Conservation (phyloP, 1,140 invertebrate species). For the Gonatopus flavifemur region DNA sequence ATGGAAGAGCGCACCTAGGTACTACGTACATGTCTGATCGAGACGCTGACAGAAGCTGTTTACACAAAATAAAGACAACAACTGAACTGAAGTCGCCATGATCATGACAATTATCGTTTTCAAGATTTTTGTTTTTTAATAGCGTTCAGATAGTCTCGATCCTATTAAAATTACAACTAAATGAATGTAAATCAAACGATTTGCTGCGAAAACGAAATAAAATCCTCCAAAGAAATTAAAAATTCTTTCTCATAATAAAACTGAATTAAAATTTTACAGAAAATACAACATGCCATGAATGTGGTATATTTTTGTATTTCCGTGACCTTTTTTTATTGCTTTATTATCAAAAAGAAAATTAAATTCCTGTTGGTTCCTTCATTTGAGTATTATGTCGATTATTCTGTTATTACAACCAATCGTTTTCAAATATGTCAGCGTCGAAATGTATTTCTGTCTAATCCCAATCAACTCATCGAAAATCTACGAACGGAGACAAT, state of each 20-base stretch:
- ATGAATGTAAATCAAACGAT: too few relatives aligned
- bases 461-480: background rate
- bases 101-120: constrained; percentile 36
- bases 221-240: background rate
- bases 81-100: constrained; percentile 54
- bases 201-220: too few relatives aligned
- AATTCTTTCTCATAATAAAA: too few relatives aligned
- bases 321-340: too few relatives aligned
- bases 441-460: constrained; percentile 16
- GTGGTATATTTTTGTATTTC: too few relatives aligned
- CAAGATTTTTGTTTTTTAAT: constrained; percentile 39
- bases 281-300: too few relatives aligned
- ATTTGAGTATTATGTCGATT: too few relatives aligned
- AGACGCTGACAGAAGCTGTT: constrained; percentile 55
- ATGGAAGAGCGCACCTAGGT: constrained; percentile 54
- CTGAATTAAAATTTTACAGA: too few relatives aligned
- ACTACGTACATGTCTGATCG: constrained; percentile 54
- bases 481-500: too few relatives aligned
- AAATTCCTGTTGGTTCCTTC: too few relatives aligned
- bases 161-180: constrained; percentile 32
- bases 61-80: constrained; percentile 57
- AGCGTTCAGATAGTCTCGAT: constrained; percentile 32
- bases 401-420: too few relatives aligned
- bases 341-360: too few relatives aligned
- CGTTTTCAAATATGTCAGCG: constrained; percentile 26